Evolutionary conservation across 2,888 invertebrate genomes (phyloP).

Genomic region (Stramonita haemastoma): DNA sequence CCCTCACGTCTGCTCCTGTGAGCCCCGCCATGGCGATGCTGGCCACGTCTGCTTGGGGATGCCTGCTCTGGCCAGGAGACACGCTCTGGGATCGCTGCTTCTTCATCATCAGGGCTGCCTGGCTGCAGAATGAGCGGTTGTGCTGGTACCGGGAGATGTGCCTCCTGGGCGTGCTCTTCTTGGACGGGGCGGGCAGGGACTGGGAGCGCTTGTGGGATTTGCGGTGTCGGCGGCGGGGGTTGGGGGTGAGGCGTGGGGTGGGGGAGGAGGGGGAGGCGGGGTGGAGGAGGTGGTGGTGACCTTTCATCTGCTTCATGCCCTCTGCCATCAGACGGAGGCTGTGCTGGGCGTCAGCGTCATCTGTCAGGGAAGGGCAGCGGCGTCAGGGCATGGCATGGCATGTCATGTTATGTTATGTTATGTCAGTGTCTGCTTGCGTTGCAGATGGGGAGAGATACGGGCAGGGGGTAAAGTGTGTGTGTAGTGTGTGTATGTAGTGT

Average conservation of each 20-base stretch:
- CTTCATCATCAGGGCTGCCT: background rate
- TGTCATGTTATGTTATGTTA: background rate
- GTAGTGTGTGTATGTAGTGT: too few species aligned
- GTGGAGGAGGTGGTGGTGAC: background rate
- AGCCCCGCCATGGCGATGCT: background rate
- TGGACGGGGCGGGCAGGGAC: background rate
- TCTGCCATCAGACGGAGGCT: background rate
- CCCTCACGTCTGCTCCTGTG: background rate
- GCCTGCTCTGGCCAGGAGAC: background rate
- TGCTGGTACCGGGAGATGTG: background rate
- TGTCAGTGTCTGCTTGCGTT: too few species aligned
- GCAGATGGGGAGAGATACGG: too few species aligned
- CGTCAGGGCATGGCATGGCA: too few species aligned
- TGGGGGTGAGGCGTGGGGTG: background rate
- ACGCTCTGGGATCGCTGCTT: background rate
- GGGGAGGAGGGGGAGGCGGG: background rate
- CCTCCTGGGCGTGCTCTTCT: too few species aligned
- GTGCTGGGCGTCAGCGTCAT: background rate
- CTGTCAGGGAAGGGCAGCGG: background rate
- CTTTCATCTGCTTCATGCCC: background rate
- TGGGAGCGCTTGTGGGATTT: background rate
- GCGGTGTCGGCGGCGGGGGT: constrained; percentile 9
- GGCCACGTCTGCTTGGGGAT: background rate
- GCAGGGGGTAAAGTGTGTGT: too few species aligned
- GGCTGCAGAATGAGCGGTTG: constrained; percentile 8